phyloP scores from a whole-genome alignment of 2,888 invertebrate genomes.

The Meta bourneti region DNA sequence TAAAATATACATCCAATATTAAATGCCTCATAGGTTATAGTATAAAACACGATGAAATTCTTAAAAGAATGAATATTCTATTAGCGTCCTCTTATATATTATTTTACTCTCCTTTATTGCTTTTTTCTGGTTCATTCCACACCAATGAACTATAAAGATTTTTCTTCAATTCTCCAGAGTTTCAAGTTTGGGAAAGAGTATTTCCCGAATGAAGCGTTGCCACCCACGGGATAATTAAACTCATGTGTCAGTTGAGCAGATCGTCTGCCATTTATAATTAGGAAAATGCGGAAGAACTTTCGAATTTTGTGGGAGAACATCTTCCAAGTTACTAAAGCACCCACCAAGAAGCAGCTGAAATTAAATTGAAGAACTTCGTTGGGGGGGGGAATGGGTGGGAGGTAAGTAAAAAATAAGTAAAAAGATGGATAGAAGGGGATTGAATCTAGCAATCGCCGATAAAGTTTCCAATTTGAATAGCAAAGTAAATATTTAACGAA shows the following conservation, averaged over 20 bases:
- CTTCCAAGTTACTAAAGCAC: not conserved
- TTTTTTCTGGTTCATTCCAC: too few relatives aligned
- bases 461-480: slow-evolving; percentile 55
- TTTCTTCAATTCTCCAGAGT: too few relatives aligned
- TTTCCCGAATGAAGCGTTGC: not conserved
- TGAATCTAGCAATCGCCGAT: slow-evolving; percentile 40
- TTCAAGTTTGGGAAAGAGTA: slow-evolving; percentile 1
- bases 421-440: not conserved
- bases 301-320: not conserved
- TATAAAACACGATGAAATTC: too few relatives aligned
- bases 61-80: too few relatives aligned
- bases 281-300: not conserved
- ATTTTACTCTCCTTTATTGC: too few relatives aligned
- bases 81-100: too few relatives aligned
- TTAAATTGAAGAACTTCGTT: slow-evolving; percentile 18
- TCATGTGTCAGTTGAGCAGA: slow-evolving; percentile 27
- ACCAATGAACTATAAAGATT: too few relatives aligned
- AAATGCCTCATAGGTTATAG: too few relatives aligned
- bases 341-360: not conserved
- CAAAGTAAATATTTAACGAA: slow-evolving; percentile 65
- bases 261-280: slow-evolving; percentile 57
- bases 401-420: slow-evolving; percentile 3
- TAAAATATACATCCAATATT: too few relatives aligned
- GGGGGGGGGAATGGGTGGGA: not conserved
- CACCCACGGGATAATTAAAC: slow-evolving; percentile 42